Base-by-base conservation (phyloP, 2,797 vertebrate species). In the Sorex maritimensis region DNA sequence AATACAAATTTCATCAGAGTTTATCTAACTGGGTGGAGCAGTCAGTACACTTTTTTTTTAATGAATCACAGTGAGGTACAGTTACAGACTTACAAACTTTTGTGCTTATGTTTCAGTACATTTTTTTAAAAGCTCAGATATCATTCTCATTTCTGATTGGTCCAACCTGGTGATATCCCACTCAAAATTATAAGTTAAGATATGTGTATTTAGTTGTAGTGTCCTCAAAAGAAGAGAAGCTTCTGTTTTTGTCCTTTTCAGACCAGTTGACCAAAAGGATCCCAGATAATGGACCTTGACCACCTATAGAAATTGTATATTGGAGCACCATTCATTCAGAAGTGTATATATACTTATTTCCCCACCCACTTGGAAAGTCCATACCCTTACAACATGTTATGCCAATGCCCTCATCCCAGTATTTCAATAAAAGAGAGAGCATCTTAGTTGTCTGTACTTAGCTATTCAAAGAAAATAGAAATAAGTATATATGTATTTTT, bases 371-470 rank as follows among this genome's bases (percentile, higher is more conserved):
- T 87, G 5, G 41, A 69, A 93, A 12, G 81, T 49, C 34, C 12
- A 89, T n/a, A 90, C 23, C 69, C 46, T 67, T 71, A 41, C 38
- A 81, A 92, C 79, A 69, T 78, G 6, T 38, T 69, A 34, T 11
- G 65, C n/a, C 2, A 30, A 2, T 81, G 6, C 28, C 72, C 67
- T 89, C 73, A 13, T 10, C 72, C 81, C 28, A 65, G 17, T 85
- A 34, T 44, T 71, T 63, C 81, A 17, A 67, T 85, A 80, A 44
- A 73, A 85, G 55, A 30, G 12, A 61, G 21, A 9, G 1, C n/a
- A n/a, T 92, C 75, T 71, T 83, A 79, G 68, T 72, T 7, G 46
- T 88, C 14, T 83, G 38, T 28, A 92, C 34, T 65, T 86, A 86
- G 77, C 38, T 75, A 81, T 69, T 81, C 72, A 81, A 90, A 44